These are phyloP conservation scores for Megalonaias nervosa DNA, from an alignment of 1,140 invertebrate species.

Conservation along the genomic window DNA sequence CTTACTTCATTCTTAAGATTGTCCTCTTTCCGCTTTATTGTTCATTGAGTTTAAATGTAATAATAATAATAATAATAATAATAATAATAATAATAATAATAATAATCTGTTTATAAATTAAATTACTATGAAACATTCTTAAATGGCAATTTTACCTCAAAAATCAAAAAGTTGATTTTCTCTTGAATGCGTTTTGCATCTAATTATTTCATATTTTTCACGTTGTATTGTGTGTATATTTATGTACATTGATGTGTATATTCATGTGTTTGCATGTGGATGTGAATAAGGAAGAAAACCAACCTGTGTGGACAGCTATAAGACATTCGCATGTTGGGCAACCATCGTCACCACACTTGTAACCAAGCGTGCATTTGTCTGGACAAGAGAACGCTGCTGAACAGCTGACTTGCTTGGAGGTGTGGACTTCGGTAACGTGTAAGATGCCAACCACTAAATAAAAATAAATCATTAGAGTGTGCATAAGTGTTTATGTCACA, in stretches of 20 bases:
- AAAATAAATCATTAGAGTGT: neutral
- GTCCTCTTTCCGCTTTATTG: too few relatives aligned
- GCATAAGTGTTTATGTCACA: too few relatives aligned
- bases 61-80: too few relatives aligned
- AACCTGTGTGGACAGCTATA: conserved; percentile 29
- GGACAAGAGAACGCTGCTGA: conserved; percentile 39
- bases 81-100: too few relatives aligned
- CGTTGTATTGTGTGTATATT: too few relatives aligned
- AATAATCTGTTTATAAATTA: too few relatives aligned
- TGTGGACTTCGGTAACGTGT: conserved; percentile 32
- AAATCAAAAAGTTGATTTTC: neutral
- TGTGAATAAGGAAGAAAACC: neutral
- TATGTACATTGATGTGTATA: neutral
- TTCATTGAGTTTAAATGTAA: too few relatives aligned
- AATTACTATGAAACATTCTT: neutral
- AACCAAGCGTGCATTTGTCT: conserved; percentile 40
- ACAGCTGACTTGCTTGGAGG: conserved; percentile 36
- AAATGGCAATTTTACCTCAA: conserved; percentile 8
- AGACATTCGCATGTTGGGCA: conserved; percentile 48
- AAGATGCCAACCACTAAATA: conserved; percentile 40
- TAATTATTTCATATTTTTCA: too few relatives aligned
- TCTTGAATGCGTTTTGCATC: neutral
- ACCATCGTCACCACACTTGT: conserved; percentile 47
- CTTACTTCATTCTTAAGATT: too few relatives aligned
- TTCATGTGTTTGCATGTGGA: neutral